Percentiles rank a stretch among this genome's conserved stretches.
Conservation (phyloP, 2,888 invertebrate genomes). For the Sarcophaga rosellei region DNA sequence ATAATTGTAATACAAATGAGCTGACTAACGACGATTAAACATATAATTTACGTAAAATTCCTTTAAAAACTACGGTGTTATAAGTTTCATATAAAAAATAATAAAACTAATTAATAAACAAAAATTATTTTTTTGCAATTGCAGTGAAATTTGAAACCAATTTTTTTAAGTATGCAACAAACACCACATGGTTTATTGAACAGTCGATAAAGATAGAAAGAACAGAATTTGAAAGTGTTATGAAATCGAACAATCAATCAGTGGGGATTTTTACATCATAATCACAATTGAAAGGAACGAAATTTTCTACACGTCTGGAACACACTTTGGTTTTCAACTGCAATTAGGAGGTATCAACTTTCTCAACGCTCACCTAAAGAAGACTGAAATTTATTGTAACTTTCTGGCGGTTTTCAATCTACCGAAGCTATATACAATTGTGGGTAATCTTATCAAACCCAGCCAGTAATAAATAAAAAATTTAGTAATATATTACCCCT, state of each 20-base stretch:
- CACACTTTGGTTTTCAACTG: background rate
- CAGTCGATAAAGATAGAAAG: background rate
- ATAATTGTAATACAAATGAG: background rate
- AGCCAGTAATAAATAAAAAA: conserved; percentile 15
- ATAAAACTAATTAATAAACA: conserved; percentile 8
- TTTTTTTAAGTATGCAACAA: background rate
- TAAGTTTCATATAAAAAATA: too few species aligned
- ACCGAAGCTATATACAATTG: conserved; percentile 4
- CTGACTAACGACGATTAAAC: background rate
- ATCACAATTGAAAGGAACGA: background rate
- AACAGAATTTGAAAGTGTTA: background rate
- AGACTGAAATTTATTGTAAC: conserved; percentile 15
- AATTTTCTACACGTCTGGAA: background rate
- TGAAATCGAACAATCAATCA: conserved; percentile 7
- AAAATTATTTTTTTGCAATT: background rate
- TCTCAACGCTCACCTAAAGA: background rate
- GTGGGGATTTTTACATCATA: conserved; percentile 5
- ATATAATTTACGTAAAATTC: background rate
- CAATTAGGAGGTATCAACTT: background rate
- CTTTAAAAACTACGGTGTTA: too few species aligned
- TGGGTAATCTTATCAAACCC: conserved; percentile 59
- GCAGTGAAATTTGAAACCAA: conserved; percentile 13
- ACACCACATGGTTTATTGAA: conserved; percentile 14
- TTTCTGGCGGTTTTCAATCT: background rate
- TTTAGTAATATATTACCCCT: conserved; percentile 13